phyloP scores from a whole-genome alignment of 2,888 invertebrate species.

The Melanotus villosus region DNA sequence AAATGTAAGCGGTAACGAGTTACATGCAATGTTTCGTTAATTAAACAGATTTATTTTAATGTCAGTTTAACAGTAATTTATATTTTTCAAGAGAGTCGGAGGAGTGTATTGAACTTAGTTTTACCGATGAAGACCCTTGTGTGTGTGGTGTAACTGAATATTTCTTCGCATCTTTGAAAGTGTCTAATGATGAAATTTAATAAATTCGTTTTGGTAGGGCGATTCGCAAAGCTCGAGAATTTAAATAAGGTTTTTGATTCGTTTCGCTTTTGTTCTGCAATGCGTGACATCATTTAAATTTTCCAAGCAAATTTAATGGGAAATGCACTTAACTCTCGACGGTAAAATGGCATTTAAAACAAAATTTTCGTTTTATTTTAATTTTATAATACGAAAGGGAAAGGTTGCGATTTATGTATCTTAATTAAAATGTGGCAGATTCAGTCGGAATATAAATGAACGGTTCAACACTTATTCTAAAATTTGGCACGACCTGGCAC shows the following conservation, averaged over 20 bases:
- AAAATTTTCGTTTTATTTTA: conserved; percentile 47
- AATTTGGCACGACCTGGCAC: conserved; percentile 6
- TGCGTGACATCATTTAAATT: conserved; percentile 27
- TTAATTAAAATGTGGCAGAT: conserved; percentile 50
- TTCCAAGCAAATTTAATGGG: conserved; percentile 27
- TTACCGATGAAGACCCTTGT: no score
- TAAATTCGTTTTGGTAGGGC: no score
- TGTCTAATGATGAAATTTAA: no score
- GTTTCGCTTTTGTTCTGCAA: conserved; percentile 24
- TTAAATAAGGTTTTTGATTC: neutral
- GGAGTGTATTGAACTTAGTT: no score
- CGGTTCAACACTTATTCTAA: conserved; percentile 23
- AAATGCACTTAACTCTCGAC: conserved; percentile 24
- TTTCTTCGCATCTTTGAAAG: no score
- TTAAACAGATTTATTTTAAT: conserved; percentile 40
- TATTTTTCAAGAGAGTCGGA: no score
- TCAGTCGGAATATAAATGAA: conserved; percentile 46
- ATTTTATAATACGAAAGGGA: conserved; percentile 49
- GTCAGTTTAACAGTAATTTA: conserved; percentile 29
- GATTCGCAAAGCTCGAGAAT: neutral
- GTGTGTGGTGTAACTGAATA: no score
- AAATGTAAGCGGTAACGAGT: no score
- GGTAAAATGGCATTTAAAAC: conserved; percentile 37
- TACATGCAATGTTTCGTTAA: conserved; percentile 10
- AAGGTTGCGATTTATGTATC: conserved; percentile 52